These are phyloP conservation scores for Perizoma flavofasciatum DNA, from an alignment of 2,888 invertebrate genomes.

Conservation along the genomic window DNA sequence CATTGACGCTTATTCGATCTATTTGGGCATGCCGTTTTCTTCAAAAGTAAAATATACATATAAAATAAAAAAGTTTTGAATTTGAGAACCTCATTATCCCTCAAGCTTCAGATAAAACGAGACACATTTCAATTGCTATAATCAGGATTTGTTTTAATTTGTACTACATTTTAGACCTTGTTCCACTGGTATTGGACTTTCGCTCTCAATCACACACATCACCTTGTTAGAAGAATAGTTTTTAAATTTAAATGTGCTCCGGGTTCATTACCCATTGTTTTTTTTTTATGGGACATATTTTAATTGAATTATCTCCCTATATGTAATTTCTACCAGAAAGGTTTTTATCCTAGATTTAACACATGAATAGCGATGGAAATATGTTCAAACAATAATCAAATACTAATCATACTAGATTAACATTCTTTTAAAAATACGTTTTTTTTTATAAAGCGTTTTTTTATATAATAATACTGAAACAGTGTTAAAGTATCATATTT, in stretches of 20 bases:
- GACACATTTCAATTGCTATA: constrained; percentile 50
- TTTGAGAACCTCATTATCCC: too few relatives aligned
- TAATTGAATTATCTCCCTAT: too few relatives aligned
- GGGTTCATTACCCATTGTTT: too few relatives aligned
- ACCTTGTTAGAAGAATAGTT: too few relatives aligned
- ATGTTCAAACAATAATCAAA: constrained; percentile 16
- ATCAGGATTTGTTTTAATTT: constrained; percentile 46
- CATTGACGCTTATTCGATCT: too few relatives aligned
- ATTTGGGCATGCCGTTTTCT: too few relatives aligned
- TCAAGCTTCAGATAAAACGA: constrained; percentile 14
- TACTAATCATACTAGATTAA: constrained; percentile 23
- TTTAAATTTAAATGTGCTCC: too few relatives aligned
- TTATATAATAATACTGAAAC: constrained; percentile 66
- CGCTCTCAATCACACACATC: background rate
- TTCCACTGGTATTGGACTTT: constrained; percentile 24
- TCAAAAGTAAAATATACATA: too few relatives aligned
- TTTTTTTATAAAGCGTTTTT: constrained; percentile 64
- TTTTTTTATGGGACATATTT: too few relatives aligned
- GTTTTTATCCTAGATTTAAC: constrained; percentile 1
- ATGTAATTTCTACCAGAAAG: too few relatives aligned
- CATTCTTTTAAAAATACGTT: constrained; percentile 66
- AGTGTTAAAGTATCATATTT: constrained; percentile 32
- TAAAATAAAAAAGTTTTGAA: too few relatives aligned
- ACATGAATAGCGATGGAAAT: constrained; percentile 23
- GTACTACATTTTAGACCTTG: constrained; percentile 60